phyloP scores from a whole-genome alignment of 2,888 invertebrate genomes.

The Hypercompe scribonia region DNA sequence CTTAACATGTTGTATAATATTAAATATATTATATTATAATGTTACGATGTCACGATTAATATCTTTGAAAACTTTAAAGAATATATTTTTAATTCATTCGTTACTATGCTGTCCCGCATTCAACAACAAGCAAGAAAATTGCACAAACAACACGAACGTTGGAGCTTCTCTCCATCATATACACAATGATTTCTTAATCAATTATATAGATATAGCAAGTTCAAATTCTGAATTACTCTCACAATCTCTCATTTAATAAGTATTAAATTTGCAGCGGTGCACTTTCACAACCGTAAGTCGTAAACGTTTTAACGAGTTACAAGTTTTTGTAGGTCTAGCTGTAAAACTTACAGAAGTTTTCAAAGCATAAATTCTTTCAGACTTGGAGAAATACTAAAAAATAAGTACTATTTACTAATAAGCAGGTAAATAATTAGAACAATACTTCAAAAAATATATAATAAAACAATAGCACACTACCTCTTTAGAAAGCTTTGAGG shows the following conservation, averaged over 20 bases:
- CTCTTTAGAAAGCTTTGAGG: not conserved
- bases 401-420: not conserved
- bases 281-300: not conserved
- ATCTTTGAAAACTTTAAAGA: no score
- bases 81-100: not conserved
- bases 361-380: not conserved
- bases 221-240: not conserved
- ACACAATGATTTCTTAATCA: not conserved
- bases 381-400: not conserved
- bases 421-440: not conserved
- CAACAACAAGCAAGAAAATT: not conserved
- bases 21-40: not conserved
- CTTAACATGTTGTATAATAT: not conserved
- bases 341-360: not conserved
- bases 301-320: conserved; percentile 25
- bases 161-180: not conserved
- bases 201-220: not conserved
- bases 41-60: no score
- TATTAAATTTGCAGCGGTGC: conserved; percentile 21
- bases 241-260: conserved; percentile 26
- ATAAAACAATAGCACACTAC: not conserved
- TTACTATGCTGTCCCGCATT: not conserved
- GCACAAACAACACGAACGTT: not conserved
- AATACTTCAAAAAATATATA: not conserved
- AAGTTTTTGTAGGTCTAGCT: conserved; percentile 8